Evolutionary conservation across 2,888 invertebrate species (phyloP), one percentile per base, ranked within the genome.

Genomic region (Caenorhabditis sp.): DNA sequence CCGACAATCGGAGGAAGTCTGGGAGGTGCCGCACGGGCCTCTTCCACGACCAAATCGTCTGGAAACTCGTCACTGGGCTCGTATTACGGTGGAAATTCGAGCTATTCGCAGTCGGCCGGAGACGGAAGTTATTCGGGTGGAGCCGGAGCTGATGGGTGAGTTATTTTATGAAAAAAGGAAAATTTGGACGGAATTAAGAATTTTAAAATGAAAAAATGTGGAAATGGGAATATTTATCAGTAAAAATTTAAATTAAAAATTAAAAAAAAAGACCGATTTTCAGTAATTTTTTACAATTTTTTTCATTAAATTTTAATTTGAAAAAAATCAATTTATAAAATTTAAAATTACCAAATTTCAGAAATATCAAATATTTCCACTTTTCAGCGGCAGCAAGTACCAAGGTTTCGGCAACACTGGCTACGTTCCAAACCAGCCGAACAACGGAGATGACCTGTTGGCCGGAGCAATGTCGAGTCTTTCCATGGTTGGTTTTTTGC

Each of bases 391-490:
- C 56, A 76, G 74, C 56, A 86, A 88, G 26, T 91, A 91, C 76
- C 87, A 89, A 58, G 91, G 91, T 13, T 91, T 91, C 76, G 91
- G 91, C 15, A 91, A 91, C 74, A 89, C 90, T 6, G 85, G 84
- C 13, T 81, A 51, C 47, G 62, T 60, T 13, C 80, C 70, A 2
- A 67, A 58, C 35, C 69, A 65, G 26, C 13, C 55, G 22, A 71
- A 68, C n/a, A 72, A 62, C 53, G 69, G 81, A 18, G 84, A 87
- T 24, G 90, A 90, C 80, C 44, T 90, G 20, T 77, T 90, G 3
- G 56, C 88, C 11, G 90, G 90, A 56, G 90, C 90, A 9, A 87
- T 90, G 88, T 81, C 84, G 8, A 87, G 89, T 8, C 81, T 90
- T n/a, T 88, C 90, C 1, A 85, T 90, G 86, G 89, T 86, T 8